Base-by-base conservation (phyloP, 1,140 invertebrate species). In the Holotrichia oblita region DNA sequence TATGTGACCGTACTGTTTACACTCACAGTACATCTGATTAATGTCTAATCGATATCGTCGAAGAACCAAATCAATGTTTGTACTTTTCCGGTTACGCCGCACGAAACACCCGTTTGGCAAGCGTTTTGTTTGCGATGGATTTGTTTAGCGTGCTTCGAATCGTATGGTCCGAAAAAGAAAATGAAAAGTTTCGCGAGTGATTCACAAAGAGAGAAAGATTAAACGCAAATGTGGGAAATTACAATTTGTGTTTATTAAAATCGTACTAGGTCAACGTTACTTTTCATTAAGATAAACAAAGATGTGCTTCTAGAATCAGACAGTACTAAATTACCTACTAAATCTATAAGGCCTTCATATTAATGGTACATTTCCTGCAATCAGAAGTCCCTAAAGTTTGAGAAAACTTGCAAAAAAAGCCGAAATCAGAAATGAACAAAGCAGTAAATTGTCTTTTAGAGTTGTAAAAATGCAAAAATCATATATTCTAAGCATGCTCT, bases 61-160 rank as follows among this genome's bases (percentile, higher is more conserved):
- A 69, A 69, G 61, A 69, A 69, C 61, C 61, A 69, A 69, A 69
- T 69, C 61, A 69, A 69, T 69, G 61, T 69, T 69, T 69, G 61
- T 69, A 69, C 61, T 69, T 69, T 69, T 69, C 61, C 61, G 61
- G 61, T 69, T 69, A 69, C 61, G 61, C 22, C 61, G 61, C 61
- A 34, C 61, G 61, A 69, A 69, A 27, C 61, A 34, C 61, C 61
- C 61, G 22, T 10, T 34, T 34, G 12, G 61, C 27, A 69, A 27
- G 61, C 61, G 61, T 69, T 69, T 69, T 69, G 61, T 27, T 69
- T 69, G 61, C 61, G 22, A 69, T 27, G 61, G 61, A 69, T 69
- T 69, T 69, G 61, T 27, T 69, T 69, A 69, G 22, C 61, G 61
- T 69, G 61, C 12, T 22, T 34, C 61, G 61, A 69, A 69, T 27